Evolutionary conservation across 1,140 invertebrate species (phyloP), one percentile per base, ranked within the genome.

Genomic region (Pseudomyrmex concolor): DNA sequence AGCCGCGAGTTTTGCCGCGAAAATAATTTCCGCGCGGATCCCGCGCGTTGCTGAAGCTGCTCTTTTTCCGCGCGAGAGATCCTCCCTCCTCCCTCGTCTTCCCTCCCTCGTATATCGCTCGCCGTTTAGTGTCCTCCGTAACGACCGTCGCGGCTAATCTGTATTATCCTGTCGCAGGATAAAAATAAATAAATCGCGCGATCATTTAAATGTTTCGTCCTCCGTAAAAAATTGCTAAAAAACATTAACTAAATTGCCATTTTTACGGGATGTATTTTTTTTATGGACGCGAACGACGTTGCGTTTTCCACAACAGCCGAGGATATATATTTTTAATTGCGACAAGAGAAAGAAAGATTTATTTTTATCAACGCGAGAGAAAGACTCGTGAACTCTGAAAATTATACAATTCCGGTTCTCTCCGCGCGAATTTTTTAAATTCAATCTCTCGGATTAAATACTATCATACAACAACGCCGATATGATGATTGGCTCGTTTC

Each of bases 381-480:
- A 7, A 1, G 3, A 12, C 1, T n/a, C 2, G 43, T 12, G 13
- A 51, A 25, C 2, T 10, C 15, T 13, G 45, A 48, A 15, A n/a
- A 64, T 19, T 19, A 34, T 13, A 17, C 5, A 13, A 43, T 57
- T 17, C 51, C 17, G 48, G 13, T n/a, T 13, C 2, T 25, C 2
- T 25, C 71, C 22, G n/a, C 2, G 19, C 54, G 7, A 19, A 4
- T 34, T 34, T 64, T 64, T 54, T 51, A 76, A 51, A 76, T 76
- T 59, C 76, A 57, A 48, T 57, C 64, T 17, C 43, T 78, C 48
- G 63, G 48, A 68, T 78, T 76, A 76, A 78, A 22, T 22, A 22
- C 22, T 68, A 78, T n/a, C 74, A 22, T 7, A 34, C 34, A 7
- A 7, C 34, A 34, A 34, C 34, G 34, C 34, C 34, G 34, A 34